Conservation (phyloP, 2,113 vertebrate species). For the Paraplagusia blochii region DNA sequence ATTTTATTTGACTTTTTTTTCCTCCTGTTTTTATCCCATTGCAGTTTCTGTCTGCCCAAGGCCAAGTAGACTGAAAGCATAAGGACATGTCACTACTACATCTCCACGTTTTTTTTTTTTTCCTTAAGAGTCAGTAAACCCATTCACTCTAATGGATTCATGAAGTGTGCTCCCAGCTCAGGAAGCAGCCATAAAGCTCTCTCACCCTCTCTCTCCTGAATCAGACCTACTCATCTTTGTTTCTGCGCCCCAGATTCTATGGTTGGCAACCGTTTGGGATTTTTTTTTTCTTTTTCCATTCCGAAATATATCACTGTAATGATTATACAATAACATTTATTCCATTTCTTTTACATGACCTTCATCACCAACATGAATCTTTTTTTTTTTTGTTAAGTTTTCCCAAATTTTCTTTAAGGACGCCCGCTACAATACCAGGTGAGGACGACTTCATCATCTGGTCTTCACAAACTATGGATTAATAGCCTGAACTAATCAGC, state of each 20-base stretch:
- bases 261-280: slow-evolving; percentile 7
- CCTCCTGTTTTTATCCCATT: slow-evolving; percentile 53
- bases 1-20: slow-evolving; percentile 31
- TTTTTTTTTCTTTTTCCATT: too few species aligned
- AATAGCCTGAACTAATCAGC: too few species aligned
- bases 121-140: slow-evolving; percentile 47
- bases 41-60: slow-evolving; percentile 40
- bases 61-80: slow-evolving; percentile 53
- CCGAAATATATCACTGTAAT: too few species aligned
- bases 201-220: slow-evolving; percentile 46
- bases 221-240: slow-evolving; percentile 49
- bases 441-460: too few species aligned
- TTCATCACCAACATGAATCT: slow-evolving; percentile 18
- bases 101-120: slow-evolving; percentile 29
- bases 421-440: too few species aligned
- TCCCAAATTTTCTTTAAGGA: too few species aligned
- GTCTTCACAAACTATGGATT: too few species aligned
- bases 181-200: slow-evolving; percentile 57
- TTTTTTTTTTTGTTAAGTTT: neutral
- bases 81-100: slow-evolving; percentile 39
- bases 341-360: slow-evolving; percentile 5
- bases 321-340: too few species aligned
- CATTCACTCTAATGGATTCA: slow-evolving; percentile 60
- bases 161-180: slow-evolving; percentile 38
- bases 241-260: slow-evolving; percentile 49